phyloP scores from a whole-genome alignment of 2,888 invertebrate genomes.

The Palloptera scutellata region DNA sequence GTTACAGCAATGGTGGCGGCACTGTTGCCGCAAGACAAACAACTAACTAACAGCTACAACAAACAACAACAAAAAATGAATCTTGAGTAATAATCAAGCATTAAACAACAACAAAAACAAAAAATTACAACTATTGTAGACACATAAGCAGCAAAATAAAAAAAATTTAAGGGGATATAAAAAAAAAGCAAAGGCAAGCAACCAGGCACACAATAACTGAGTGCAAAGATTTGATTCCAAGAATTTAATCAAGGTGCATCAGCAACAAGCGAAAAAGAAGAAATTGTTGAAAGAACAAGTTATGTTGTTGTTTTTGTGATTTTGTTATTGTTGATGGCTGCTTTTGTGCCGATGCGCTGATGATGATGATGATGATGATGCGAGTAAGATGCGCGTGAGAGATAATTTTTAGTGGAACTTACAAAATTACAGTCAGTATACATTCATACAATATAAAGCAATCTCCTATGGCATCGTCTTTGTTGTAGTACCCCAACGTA shows the following conservation, averaged over 20 bases:
- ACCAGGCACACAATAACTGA: not conserved
- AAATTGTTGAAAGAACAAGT: too few species aligned
- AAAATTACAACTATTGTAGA: constrained; percentile 15
- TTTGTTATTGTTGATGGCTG: too few species aligned
- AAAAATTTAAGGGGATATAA: not conserved
- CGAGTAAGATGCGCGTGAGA: too few species aligned
- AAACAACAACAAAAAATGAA: not conserved
- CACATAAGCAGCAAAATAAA: constrained; percentile 1
- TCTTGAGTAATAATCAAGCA: not conserved
- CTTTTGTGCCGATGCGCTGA: too few species aligned
- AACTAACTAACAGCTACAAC: not conserved
- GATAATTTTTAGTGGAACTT: too few species aligned
- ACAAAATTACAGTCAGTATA: too few species aligned
- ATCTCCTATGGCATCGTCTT: too few species aligned
- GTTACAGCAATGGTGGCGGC: not conserved
- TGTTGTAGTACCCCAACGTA: too few species aligned
- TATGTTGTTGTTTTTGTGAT: too few species aligned
- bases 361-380: too few species aligned
- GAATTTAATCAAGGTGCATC: constrained; percentile 3
- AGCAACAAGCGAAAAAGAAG: too few species aligned
- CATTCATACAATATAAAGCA: too few species aligned
- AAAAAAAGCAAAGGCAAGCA: not conserved
- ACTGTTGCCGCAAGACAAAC: not conserved
- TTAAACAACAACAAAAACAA: not conserved
- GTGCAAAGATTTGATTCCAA: not conserved